Evolutionary conservation across 2,888 invertebrate species (phyloP), one percentile per base, ranked within the genome.

Genomic region (Peribatodes rhomboidaria): DNA sequence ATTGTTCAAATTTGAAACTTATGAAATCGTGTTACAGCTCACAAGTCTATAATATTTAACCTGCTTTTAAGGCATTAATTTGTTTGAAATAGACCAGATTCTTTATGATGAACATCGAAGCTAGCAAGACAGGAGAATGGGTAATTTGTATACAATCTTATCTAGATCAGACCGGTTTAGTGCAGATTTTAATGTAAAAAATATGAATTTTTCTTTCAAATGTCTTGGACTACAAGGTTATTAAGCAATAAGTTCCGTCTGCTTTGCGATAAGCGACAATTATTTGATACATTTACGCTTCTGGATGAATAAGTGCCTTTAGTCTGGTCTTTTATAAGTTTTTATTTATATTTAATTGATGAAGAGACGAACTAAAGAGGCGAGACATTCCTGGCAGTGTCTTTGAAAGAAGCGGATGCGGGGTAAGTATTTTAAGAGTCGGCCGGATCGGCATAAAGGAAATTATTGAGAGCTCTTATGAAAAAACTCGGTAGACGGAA

Each of bases 361-460:
- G 82, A n/a, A 89, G 90, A 87, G 87, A 84, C 85, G 81, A 76
- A 81, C 83, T 79, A 80, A 82, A 82, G 85, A 82, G 83, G 79
- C 77, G 85, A 83, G 78, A 85, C 89, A 92, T 92, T 90, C 92
- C 91, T 81, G 55, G 35, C 81, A 81, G 86, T 88, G 85, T 86
- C 87, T 86, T 88, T 92, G 27, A 90, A 92, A 92, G 93, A 90
- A 92, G 87, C 93, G 93, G 93, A 93, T 92, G 93, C 83, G 80
- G 87, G 92, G 89, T 89, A 91, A 86, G 93, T 92, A 93, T 93
- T 93, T 93, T 93, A 90, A 92, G 92, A 90, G 90, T 87, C 87
- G 89, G 81, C 89, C 86, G 88, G 89, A 89, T 88, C 85, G 87
- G 82, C 86, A 92, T 92, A 90, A 91, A 93, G 92, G 92, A 93